Evolutionary conservation across 1,140 invertebrate genomes (phyloP), one percentile per base, ranked within the genome.

Genomic region (Armadillidium nasatum): DNA sequence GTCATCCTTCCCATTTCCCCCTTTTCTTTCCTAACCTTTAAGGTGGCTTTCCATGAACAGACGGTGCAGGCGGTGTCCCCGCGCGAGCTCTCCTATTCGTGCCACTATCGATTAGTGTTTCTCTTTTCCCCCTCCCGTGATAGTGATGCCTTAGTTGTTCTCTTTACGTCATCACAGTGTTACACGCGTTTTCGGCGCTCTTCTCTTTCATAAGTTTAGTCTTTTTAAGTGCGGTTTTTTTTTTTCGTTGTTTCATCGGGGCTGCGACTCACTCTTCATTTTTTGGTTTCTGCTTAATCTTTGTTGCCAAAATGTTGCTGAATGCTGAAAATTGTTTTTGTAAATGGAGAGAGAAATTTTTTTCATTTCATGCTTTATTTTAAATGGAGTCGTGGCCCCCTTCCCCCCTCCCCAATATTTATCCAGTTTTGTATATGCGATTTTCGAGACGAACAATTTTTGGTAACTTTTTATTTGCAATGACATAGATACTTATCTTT

Each of bases 81-180:
- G 33, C 33, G 33, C 1, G 33, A 33, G 33, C 33, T 33, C 33
- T 33, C 33, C 33, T 33, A 33, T 33, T 33, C 33, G 11, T 60
- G 50, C 50, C 50, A 60, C 50, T 60, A 60, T 60, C 7, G 50
- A 60, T 60, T 60, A 60, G 11, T 15, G 19, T 60, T 13, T 7
- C 33, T 33, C 33, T 33, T 33, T 33, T 33, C 33, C 33, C 33
- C 50, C 50, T 60, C 50, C 11, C 19, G 50, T 60, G 50, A 60
- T 60, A 60, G 33, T 33, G 33, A 60, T 60, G 50, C 50, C 50
- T 60, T 19, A 60, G 50, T 60, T 60, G 50, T 60, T 19, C 50
- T 1, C 50, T 60, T 60, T 15, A 19, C 50, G 50, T 60, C 50
- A 60, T 19, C 50, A 13, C 11, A 60, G 50, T 7, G 11, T 60